These are phyloP conservation scores for Xestia c-nigrum DNA, from an alignment of 2,888 invertebrate genomes.

Conservation along the genomic window DNA sequence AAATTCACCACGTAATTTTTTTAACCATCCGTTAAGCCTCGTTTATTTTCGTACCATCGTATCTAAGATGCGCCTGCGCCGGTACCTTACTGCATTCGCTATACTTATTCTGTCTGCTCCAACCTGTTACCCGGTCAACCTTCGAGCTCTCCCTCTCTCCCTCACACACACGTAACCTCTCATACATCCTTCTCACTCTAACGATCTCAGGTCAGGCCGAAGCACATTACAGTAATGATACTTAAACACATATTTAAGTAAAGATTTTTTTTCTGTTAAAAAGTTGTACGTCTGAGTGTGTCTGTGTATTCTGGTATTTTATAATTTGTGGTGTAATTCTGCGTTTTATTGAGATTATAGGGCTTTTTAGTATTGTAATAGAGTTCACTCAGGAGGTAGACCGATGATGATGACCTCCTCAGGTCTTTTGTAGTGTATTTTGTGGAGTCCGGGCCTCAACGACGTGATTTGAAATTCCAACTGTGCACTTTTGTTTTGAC, in stretches of 20 bases:
- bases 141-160: constrained; percentile 75
- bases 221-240: constrained; percentile 89
- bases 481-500: not conserved
- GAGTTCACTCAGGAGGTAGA: constrained; percentile 4
- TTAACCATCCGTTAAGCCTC: constrained; percentile 69
- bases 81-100: constrained; percentile 87
- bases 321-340: constrained; percentile 66
- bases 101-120: constrained; percentile 86
- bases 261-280: constrained; percentile 86
- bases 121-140: constrained; percentile 90
- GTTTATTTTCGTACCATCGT: constrained; percentile 69
- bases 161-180: constrained; percentile 65
- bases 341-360: constrained; percentile 58
- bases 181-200: constrained; percentile 74
- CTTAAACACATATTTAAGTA: constrained; percentile 90
- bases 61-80: constrained; percentile 79
- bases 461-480: not conserved
- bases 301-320: constrained; percentile 69
- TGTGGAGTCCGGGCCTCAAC: not conserved
- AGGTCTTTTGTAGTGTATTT: not conserved
- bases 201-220: constrained; percentile 85
- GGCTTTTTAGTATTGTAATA: constrained; percentile 33
- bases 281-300: constrained; percentile 79
- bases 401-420: constrained; percentile 15
- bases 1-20: not conserved